Base-by-base conservation (phyloP, 2,888 invertebrate genomes). In the Metacarcinus magister region DNA sequence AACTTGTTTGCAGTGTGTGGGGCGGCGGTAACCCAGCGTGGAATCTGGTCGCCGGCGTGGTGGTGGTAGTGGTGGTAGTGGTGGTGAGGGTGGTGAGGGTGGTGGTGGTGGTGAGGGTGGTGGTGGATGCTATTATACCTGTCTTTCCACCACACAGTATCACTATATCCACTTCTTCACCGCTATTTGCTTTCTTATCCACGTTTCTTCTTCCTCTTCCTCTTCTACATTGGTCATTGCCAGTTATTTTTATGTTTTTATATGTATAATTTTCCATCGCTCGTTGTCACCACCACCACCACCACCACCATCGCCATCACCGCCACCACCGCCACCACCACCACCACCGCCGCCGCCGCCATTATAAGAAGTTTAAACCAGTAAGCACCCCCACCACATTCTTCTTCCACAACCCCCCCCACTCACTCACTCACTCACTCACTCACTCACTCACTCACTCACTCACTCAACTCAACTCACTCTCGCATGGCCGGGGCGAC, bases 1-100 rank as follows among this genome's bases (percentile, higher is more conserved):
- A 67, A 67, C 67, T 67, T 67, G 67, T 67, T 67, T 67, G 19
- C 67, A n/a, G 67, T 67, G 67, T 67, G 67, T 67, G 67, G 67
- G 67, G 67, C 19, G 67, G 67, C 67, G 67, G 67, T n/a, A 67
- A 67, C 67, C 67, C n/a, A n/a, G 67, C 67, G n/a, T 67, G 67
- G 67, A 67, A 67, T 67, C 67, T 67, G 67, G 67, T 67, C 67
- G 10, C 19, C 23, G 60, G 5, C 2, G 60, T 60, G 60, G 67
- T 7, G 10, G 67, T 67, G 67, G 67, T 67, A n/a, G 67, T 67
- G 67, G 67, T 67, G 67, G 67, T 67, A n/a, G 67, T 67, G 67
- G 67, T 67, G 67, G 67, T 67, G 67, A 67, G n/a, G 67, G 67
- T n/a, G n/a, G n/a, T n/a, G n/a, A n/a, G n/a, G n/a, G n/a, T n/a